Base-by-base conservation (phyloP, 2,797 vertebrate genomes). In the Eurystomus glaucurus region DNA sequence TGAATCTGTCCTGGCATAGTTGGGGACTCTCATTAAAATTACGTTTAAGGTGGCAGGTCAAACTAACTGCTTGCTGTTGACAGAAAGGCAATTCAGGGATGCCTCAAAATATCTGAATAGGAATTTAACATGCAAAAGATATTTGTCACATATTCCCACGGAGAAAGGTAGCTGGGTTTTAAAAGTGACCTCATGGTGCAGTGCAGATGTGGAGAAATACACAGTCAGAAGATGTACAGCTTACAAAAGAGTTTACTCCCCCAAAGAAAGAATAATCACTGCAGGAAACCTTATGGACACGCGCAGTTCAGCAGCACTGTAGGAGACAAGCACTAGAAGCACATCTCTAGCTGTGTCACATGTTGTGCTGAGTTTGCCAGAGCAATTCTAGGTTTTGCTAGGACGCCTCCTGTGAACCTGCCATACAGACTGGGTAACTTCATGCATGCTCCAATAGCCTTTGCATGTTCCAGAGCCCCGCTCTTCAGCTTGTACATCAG, bases 11-110 rank as follows among this genome's bases (percentile, higher is more conserved):
- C 14, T 54, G 31, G 43, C 1, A 0, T 28, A 35, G 33, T 2
- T 79, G 66, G 54, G 28, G 35, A 83, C 11, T 17, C 51, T 89
- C 82, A 35, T 43, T 85, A 91, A 58, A 83, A 77, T 50, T n/a
- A 74, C 31, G 6, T 7, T 23, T 25, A 80, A 64, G 14, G 22
- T 69, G 84, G 29, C 55, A 1, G 4, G 61, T 39, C 60, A 85
- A 66, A 55, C 9, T 11, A 90, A 58, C 28, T 22, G 31, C 33
- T 74, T 1, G 3, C 37, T 45, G 23, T 31, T 55, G 81, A 68
- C 16, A 75, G 26, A 65, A 81, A n/a, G 43, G 18, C 29, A 77
- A 37, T 37, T 80, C 43, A 55, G 39, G 11, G 35, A 83, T 23
- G 25, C 19, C 55, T 62, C 3, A 2, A 46, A 64, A 69, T 31